Percentiles rank a stretch among this genome's conserved stretches.
phyloP scores from a whole-genome alignment of 1,140 invertebrate species.

The Daktulosphaira vitifoliae region DNA sequence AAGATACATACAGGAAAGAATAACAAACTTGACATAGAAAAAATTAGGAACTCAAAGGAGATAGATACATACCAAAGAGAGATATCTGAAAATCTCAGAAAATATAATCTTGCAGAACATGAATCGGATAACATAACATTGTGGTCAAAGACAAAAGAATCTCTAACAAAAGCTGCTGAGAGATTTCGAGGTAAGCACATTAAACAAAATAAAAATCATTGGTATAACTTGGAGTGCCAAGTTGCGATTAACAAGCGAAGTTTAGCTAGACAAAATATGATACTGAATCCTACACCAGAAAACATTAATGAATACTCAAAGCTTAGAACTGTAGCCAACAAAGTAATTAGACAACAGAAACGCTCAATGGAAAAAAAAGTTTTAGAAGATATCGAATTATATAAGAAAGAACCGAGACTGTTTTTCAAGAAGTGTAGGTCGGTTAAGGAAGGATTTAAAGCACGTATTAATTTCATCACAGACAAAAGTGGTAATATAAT shows the following conservation, averaged over 20 bases:
- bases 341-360: no score
- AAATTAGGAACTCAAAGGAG: constrained; percentile 2
- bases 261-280: constrained; percentile 16
- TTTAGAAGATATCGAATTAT: constrained; percentile 6
- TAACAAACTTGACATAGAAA: constrained; percentile 1
- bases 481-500: not conserved
- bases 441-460: constrained; percentile 8
- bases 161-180: constrained; percentile 1
- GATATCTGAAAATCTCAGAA: not conserved
- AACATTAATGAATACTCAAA: constrained; percentile 8
- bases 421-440: constrained; percentile 1
- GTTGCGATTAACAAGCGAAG: constrained; percentile 15
- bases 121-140: not conserved
- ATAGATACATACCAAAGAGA: not conserved
- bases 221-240: constrained; percentile 35
- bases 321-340: constrained; percentile 6
- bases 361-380: no score
- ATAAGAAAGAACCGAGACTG: not conserved
- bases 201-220: constrained; percentile 30
- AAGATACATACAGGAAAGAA: not conserved
- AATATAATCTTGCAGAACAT: not conserved
- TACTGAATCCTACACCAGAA: constrained; percentile 13
- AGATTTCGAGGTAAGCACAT: not conserved
- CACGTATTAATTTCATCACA: not conserved
- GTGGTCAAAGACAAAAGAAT: constrained; percentile 6